phyloP scores from a whole-genome alignment of 2,113 vertebrate species.

The Propithecus coquereli region DNA sequence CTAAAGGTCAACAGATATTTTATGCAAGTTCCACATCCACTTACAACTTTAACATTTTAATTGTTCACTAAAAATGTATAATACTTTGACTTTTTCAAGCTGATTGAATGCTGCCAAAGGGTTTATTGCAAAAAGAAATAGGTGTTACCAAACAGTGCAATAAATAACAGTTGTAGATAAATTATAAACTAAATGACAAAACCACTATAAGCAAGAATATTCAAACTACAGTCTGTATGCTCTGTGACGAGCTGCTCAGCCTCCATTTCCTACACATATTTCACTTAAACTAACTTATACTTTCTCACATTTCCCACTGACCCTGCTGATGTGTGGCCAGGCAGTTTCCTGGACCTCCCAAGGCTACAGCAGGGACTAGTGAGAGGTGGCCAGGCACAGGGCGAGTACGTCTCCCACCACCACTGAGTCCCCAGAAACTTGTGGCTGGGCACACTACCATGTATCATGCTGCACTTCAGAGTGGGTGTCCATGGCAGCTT shows the following conservation, averaged over 20 bases:
- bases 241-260: fast-evolving
- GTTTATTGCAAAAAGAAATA: neutral
- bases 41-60: neutral
- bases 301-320: neutral
- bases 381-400: neutral
- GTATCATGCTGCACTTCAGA: neutral
- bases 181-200: neutral
- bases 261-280: neutral
- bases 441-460: neutral
- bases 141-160: neutral
- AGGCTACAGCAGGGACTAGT: neutral
- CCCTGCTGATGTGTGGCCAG: neutral
- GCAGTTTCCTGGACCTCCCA: neutral
- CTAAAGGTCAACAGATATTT: neutral
- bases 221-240: fast-evolving
- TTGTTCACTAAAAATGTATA: neutral
- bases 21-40: neutral
- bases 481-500: fast-evolving
- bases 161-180: neutral
- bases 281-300: fast-evolving
- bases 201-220: neutral
- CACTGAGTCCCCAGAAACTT: neutral
- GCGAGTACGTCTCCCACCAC: neutral
- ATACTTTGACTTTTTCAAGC: neutral
- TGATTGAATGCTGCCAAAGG: neutral